Conservation (phyloP, 2,113 vertebrate genomes). For the Narcine bancroftii region DNA sequence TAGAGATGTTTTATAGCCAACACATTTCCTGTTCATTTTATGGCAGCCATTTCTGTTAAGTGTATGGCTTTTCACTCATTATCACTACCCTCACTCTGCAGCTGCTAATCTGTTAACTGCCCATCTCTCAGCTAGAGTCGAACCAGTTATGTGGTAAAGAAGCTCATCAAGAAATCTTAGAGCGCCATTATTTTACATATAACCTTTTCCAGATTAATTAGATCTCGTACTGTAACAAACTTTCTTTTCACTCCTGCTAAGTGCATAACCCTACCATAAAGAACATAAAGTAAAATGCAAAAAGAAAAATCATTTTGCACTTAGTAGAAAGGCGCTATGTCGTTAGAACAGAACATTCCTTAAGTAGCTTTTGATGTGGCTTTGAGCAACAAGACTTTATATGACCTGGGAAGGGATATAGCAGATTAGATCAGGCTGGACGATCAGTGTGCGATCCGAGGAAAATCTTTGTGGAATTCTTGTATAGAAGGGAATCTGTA, state of each 20-base stretch:
- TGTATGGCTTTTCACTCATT: constrained; percentile 19
- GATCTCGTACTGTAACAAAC: constrained; percentile 7
- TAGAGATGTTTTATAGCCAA: not conserved
- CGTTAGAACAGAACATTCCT: not conserved
- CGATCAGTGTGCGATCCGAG: not conserved
- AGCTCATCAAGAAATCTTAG: constrained; percentile 26
- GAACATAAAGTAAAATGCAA: not conserved
- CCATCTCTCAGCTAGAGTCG: constrained; percentile 25
- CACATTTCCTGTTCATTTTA: constrained; percentile 26
- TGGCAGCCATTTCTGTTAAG: constrained; percentile 26
- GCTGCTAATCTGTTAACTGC: constrained; percentile 32
- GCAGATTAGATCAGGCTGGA: not conserved
- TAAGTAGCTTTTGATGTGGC: not conserved
- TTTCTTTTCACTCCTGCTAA: not conserved
- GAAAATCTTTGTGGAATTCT: not conserved
- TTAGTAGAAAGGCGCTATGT: not conserved
- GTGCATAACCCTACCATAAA: not conserved
- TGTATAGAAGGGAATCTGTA: too few relatives aligned
- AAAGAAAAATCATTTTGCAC: not conserved
- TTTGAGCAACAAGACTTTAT: not conserved
- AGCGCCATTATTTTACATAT: constrained; percentile 1
- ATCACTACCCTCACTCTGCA: constrained; percentile 25
- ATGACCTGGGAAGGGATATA: not conserved
- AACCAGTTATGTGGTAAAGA: not conserved
- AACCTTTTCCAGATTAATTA: constrained; percentile 12